Conservation (phyloP, 2,797 vertebrate species). For the Rhodeus uyekii region DNA sequence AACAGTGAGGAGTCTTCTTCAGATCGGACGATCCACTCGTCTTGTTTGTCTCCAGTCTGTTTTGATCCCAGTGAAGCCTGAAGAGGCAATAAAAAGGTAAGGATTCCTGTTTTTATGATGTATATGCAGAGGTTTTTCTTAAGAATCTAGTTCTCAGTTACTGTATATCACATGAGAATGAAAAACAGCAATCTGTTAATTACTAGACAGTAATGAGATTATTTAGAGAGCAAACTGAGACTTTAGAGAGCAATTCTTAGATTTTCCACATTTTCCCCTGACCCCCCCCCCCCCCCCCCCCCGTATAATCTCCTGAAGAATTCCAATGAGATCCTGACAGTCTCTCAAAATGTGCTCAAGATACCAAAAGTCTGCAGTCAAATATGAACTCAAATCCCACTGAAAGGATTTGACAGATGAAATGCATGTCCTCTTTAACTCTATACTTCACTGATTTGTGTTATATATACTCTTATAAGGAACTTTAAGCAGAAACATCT, state of each 20-base stretch:
- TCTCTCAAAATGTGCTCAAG: background rate
- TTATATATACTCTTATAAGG: background rate
- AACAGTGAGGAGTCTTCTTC: conserved; percentile 33
- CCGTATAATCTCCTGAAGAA: background rate
- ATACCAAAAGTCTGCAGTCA: background rate
- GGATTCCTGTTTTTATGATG: background rate
- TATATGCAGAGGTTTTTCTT: background rate
- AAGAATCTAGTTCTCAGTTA: background rate
- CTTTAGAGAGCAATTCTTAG: background rate
- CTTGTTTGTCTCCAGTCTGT: conserved; percentile 1
- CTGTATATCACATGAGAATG: background rate
- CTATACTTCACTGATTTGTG: background rate
- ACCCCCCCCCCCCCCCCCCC: no score
- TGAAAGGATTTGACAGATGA: no score
- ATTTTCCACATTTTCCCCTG: no score
- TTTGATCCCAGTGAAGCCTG: conserved; percentile 14
- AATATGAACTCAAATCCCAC: background rate
- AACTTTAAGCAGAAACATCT: background rate
- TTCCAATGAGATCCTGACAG: background rate
- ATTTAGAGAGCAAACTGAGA: background rate
- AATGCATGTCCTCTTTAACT: no score
- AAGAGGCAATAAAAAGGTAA: conserved; percentile 31
- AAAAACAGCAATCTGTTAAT: background rate
- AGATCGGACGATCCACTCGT: conserved; percentile 1
- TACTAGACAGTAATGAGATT: background rate